phyloP scores from a whole-genome alignment of 2,888 invertebrate genomes.

The Acrobasis consociella region DNA sequence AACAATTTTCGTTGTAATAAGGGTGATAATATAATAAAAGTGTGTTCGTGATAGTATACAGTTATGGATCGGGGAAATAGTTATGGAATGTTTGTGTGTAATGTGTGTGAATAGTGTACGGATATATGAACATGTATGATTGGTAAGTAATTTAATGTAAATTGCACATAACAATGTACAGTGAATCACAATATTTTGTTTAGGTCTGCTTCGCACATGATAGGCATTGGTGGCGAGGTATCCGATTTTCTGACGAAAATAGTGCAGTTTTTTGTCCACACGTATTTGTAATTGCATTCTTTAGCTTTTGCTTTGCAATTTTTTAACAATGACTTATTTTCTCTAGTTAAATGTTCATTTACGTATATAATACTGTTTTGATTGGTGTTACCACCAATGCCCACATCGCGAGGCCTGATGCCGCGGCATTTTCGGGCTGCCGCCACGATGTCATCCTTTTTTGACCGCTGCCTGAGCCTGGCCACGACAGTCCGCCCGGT shows the following conservation, averaged over 20 bases:
- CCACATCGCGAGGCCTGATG: constrained; percentile 21
- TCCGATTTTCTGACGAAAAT: constrained; percentile 26
- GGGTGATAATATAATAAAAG: too few species aligned
- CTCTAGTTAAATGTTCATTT: constrained; percentile 30
- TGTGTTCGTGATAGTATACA: too few species aligned
- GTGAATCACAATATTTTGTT: not conserved
- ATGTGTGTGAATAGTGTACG: not conserved
- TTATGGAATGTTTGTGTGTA: too few species aligned
- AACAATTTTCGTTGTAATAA: too few species aligned
- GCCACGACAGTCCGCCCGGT: constrained; percentile 4
- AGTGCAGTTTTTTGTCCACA: constrained; percentile 29
- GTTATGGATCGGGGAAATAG: too few species aligned
- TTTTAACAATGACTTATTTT: constrained; percentile 26
- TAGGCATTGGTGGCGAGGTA: constrained; percentile 24
- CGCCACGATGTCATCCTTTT: constrained; percentile 23
- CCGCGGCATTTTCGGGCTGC: constrained; percentile 20
- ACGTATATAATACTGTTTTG: constrained; percentile 22
- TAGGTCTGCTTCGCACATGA: not conserved
- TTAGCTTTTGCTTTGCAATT: constrained; percentile 17
- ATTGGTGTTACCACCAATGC: constrained; percentile 10
- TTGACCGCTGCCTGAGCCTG: not conserved
- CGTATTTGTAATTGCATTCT: constrained; percentile 19
- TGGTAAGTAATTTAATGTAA: not conserved
- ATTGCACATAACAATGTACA: not conserved
- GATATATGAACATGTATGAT: not conserved